A percentile compares a stretch with the other conserved stretches of the same genome.
phyloP scores from a whole-genome alignment of 2,888 invertebrate species.

The Habroteleia sp. region DNA sequence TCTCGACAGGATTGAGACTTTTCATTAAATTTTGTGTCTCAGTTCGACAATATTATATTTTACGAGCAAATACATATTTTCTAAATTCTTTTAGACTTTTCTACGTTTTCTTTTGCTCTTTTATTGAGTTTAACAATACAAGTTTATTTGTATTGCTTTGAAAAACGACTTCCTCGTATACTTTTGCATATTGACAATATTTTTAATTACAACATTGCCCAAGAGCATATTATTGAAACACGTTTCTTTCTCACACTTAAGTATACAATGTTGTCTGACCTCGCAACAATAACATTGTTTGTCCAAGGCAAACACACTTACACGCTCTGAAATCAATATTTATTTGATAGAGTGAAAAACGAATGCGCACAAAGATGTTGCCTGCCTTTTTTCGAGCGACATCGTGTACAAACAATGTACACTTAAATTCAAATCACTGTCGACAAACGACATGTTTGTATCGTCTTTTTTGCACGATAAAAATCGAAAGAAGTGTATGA shows the following conservation, averaged over 20 bases:
- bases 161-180: conserved; percentile 1
- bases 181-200: conserved; percentile 9
- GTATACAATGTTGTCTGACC: conserved; percentile 21
- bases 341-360: conserved; percentile 48
- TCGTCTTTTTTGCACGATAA: conserved; percentile 36
- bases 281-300: conserved; percentile 56
- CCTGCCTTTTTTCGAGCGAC: conserved; percentile 15
- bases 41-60: too few species aligned
- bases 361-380: neutral
- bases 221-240: conserved; percentile 39
- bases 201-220: conserved; percentile 16
- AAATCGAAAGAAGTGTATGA: conserved; percentile 25
- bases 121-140: too few species aligned
- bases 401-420: conserved; percentile 43
- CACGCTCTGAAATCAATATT: conserved; percentile 60
- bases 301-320: conserved; percentile 41
- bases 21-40: neutral
- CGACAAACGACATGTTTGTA: conserved; percentile 53
- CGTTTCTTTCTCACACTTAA: conserved; percentile 52
- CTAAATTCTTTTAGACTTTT: too few species aligned
- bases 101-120: too few species aligned
- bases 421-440: conserved; percentile 63
- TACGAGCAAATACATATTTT: too few species aligned
- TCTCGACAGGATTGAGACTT: too few species aligned
- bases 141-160: neutral